phyloP scores from a whole-genome alignment of 1,140 invertebrate genomes.

The Drosophila ogumai region DNA sequence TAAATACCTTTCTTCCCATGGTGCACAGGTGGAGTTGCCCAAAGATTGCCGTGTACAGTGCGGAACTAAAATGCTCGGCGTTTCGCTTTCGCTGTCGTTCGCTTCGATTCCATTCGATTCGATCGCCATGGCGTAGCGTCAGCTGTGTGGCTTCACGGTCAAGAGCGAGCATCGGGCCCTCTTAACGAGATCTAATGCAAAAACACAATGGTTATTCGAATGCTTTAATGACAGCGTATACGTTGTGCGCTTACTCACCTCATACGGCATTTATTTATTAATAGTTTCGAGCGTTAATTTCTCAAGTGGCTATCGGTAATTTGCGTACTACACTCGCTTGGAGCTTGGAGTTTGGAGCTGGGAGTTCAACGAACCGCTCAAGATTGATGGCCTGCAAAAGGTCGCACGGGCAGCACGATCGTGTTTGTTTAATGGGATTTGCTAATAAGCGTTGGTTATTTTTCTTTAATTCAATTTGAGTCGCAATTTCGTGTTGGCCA shows the following conservation, averaged over 20 bases:
- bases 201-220: slow-evolving; percentile 55
- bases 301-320: slow-evolving; percentile 75
- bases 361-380: slow-evolving; percentile 66
- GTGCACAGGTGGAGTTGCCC: slow-evolving; percentile 21
- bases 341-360: background rate
- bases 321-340: slow-evolving; percentile 66
- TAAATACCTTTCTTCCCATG: background rate
- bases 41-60: slow-evolving; percentile 45
- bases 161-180: slow-evolving; percentile 60
- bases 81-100: slow-evolving; percentile 70
- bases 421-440: slow-evolving; percentile 46
- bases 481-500: background rate
- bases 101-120: slow-evolving; percentile 46
- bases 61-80: slow-evolving; percentile 68
- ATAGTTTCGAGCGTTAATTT: slow-evolving; percentile 54
- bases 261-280: slow-evolving; percentile 51
- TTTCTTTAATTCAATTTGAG: slow-evolving; percentile 26
- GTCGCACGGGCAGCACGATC: slow-evolving; percentile 68
- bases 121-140: background rate
- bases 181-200: slow-evolving; percentile 76
- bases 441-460: slow-evolving; percentile 28
- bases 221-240: slow-evolving; percentile 51
- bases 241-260: slow-evolving; percentile 16
- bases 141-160: slow-evolving; percentile 67
- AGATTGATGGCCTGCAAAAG: slow-evolving; percentile 52